These are phyloP conservation scores for Lysandra bellargus DNA, from an alignment of 2,888 invertebrate species.

Conservation along the genomic window DNA sequence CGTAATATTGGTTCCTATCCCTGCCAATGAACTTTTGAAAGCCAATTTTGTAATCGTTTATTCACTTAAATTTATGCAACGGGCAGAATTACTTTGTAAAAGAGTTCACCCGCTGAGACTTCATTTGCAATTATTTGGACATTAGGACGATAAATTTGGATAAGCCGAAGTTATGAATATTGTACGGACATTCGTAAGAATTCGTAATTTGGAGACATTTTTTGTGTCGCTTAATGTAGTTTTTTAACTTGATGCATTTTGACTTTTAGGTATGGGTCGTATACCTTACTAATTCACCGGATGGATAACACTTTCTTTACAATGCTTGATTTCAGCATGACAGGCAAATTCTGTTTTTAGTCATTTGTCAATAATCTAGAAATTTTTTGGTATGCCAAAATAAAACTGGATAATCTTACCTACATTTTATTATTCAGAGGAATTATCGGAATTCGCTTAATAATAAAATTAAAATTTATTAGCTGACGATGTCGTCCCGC, in stretches of 20 bases:
- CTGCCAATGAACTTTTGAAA: constrained; percentile 26
- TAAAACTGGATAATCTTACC: not conserved
- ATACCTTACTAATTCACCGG: no score
- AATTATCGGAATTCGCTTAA: not conserved
- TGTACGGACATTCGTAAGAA: not conserved
- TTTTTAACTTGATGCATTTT: not conserved
- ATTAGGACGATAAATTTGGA: constrained; percentile 12
- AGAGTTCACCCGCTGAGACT: constrained; percentile 23
- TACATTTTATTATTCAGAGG: constrained; percentile 1
- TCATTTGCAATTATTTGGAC: constrained; percentile 25
- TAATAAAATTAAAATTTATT: constrained; percentile 6
- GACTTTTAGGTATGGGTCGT: no score
- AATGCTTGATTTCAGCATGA: no score
- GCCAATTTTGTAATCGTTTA: constrained; percentile 27
- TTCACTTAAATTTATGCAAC: constrained; percentile 2
- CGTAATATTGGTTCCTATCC: constrained; percentile 24
- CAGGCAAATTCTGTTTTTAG: not conserved
- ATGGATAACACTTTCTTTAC: no score
- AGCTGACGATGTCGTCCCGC: constrained; percentile 3
- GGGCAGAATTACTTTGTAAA: constrained; percentile 1
- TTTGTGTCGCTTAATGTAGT: not conserved
- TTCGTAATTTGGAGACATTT: not conserved
- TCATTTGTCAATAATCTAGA: not conserved
- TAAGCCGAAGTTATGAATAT: constrained; percentile 1
- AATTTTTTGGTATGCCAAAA: not conserved